Base-by-base conservation (phyloP, 2,113 vertebrate genomes). In the Saguinus imperator region DNA sequence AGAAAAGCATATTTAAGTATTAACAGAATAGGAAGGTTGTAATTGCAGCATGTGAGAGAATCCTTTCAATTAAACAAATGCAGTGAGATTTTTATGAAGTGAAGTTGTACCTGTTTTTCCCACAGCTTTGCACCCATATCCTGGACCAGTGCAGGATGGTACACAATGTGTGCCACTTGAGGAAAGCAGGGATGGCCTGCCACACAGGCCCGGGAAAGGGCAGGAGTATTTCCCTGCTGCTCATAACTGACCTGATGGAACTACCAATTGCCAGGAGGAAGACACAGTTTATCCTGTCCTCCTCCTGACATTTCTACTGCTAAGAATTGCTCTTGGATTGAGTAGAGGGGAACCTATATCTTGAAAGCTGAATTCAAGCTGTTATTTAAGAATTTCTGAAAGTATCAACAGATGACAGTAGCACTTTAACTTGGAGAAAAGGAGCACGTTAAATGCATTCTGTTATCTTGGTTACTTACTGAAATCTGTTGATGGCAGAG, bases 381-480 rank as follows among this genome's bases (percentile, higher is more conserved):
- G 20, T 97, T 97, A 57, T 23, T 95, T 92, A 89, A 90, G 89
- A 92, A 94, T 96, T 95, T 95, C 93, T 90, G 17, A 50, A 95
- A 94, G 73, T 92, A 96, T 80, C 16, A 2, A 66, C 12, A 57
- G 64, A 86, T 92, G 90, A 97, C 94, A 92, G 94, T 82, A 79
- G 72, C 68, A 82, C 85, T 96, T 95, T 50, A 89, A 61, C 81
- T 93, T 70, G 70, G 45, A 70, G 79, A 73, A 52, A 85, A 92
- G 93, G 87, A 95, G 45, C 40, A 32, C 66, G 94, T 91, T 77
- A 81, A 94, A 79, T 92, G 84, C 48, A 32, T 95, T 88, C 91
- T 97, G 72, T 95, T 95, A 94, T 93, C 83, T 89, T 40, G n/a
- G 82, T 88, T 92, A 93, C 95, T 95, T 95, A 68, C 10, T 93